These are phyloP conservation scores for Agriopis aurantiaria DNA, from an alignment of 2,888 invertebrate genomes.

Conservation along the genomic window DNA sequence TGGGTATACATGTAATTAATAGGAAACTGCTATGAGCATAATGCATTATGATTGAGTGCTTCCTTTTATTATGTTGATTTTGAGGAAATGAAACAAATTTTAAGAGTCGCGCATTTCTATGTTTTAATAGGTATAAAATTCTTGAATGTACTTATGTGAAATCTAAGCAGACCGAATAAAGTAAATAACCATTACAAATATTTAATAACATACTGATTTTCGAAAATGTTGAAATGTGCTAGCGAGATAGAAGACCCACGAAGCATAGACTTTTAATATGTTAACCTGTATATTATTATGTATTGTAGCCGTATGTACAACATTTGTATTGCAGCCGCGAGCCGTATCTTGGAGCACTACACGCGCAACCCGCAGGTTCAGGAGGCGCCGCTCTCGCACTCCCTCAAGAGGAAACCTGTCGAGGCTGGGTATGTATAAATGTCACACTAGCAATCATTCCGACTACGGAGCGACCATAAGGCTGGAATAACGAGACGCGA, in stretches of 20 bases:
- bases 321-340: slow-evolving; percentile 66
- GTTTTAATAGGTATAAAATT: no score
- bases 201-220: no score
- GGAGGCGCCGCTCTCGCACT: slow-evolving; percentile 58
- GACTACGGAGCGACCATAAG: no score
- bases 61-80: slow-evolving; percentile 11
- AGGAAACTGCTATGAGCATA: slow-evolving; percentile 22
- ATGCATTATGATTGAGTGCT: slow-evolving; percentile 11
- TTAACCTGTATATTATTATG: background rate
- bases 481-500: no score
- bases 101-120: background rate
- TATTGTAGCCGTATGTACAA: no score
- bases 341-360: slow-evolving; percentile 80
- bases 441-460: no score
- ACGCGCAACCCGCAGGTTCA: slow-evolving; percentile 67
- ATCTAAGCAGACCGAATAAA: no score
- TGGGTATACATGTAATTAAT: slow-evolving; percentile 24
- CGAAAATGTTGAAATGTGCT: no score
- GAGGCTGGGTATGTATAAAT: slow-evolving; percentile 53
- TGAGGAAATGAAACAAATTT: slow-evolving; percentile 10
- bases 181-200: no score
- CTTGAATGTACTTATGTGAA: no score
- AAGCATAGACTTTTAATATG: no score
- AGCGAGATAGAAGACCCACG: no score
- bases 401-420: slow-evolving; percentile 64